Base-by-base conservation (phyloP, 2,797 vertebrate genomes). In the Lophius americanus region DNA sequence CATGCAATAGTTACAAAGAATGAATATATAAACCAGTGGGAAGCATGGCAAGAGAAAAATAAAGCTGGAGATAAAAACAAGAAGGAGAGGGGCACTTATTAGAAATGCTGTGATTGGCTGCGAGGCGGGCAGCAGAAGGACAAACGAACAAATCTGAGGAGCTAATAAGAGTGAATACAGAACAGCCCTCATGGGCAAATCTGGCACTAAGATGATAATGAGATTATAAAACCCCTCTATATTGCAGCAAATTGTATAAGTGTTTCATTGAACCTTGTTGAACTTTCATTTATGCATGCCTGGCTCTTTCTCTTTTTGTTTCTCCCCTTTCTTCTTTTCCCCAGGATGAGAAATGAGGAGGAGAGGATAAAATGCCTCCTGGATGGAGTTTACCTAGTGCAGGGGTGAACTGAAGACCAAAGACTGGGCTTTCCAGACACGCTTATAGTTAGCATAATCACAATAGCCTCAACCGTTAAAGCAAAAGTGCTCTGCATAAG, bases 161-260 rank as follows among this genome's bases (percentile, higher is more conserved):
- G 85, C 85, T 92, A 92, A 92, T 90, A 90, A 90, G 75, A 90
- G 83, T 83, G 85, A 91, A 89, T 83, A 87, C 80, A 47, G 76
- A 89, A 89, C 81, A 49, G 85, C 83, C 87, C 89, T 92, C 84
- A 87, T 89, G 90, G 90, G 90, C 90, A 90, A 91, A 90, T 91
- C 87, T 91, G 90, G 85, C 85, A 89, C 87, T 90, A 90, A 89
- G 88, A 92, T 92, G 86, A 92, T 92, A 93, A 92, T 91, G 88
- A 90, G 88, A 91, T 92, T 93, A 92, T 88, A 90, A 92, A 90
- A 92, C 76, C 85, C 76, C 63, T 83, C 73, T 89, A 92, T 90
- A 91, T 88, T 91, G 89, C 88, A 85, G 88, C 87, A 90, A 90
- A 89, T 89, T 90, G 89, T 91, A 85, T 89, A 90, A 88, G 90